phyloP scores from a whole-genome alignment of 1,140 invertebrate species.

The Varroa destructor region DNA sequence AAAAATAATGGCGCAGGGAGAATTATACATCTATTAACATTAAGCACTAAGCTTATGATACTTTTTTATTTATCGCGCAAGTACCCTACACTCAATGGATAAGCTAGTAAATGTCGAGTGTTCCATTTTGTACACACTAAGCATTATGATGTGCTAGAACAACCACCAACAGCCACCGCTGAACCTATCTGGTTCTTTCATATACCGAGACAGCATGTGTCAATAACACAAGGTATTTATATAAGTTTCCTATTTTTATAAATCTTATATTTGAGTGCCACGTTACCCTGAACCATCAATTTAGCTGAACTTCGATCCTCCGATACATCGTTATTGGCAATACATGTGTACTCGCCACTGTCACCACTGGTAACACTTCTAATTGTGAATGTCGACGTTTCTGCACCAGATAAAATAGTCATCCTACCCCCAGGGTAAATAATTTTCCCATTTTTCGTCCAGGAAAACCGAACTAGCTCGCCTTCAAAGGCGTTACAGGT shows the following conservation, averaged over 20 bases:
- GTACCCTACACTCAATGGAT: too few relatives aligned
- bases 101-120: too few relatives aligned
- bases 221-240: too few relatives aligned
- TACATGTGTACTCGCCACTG: constrained; percentile 1
- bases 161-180: too few relatives aligned
- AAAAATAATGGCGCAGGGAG: too few relatives aligned
- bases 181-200: too few relatives aligned
- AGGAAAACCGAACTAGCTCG: neutral
- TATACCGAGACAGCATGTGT: too few relatives aligned
- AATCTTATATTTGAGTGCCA: neutral
- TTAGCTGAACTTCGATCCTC: constrained; percentile 1
- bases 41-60: too few relatives aligned
- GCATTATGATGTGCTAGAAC: too few relatives aligned
- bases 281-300: constrained; percentile 3
- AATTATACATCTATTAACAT: too few relatives aligned
- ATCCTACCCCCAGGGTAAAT: neutral
- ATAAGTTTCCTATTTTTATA: neutral
- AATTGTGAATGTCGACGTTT: constrained; percentile 14
- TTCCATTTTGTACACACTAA: too few relatives aligned
- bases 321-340: neutral
- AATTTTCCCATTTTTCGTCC: constrained; percentile 17
- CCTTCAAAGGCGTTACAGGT: constrained; percentile 14
- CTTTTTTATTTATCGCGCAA: too few relatives aligned
- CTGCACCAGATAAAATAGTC: neutral
- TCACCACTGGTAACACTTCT: constrained; percentile 10